Conservation (phyloP, 2,113 vertebrate genomes). For the Chloropsis cyanopogon region DNA sequence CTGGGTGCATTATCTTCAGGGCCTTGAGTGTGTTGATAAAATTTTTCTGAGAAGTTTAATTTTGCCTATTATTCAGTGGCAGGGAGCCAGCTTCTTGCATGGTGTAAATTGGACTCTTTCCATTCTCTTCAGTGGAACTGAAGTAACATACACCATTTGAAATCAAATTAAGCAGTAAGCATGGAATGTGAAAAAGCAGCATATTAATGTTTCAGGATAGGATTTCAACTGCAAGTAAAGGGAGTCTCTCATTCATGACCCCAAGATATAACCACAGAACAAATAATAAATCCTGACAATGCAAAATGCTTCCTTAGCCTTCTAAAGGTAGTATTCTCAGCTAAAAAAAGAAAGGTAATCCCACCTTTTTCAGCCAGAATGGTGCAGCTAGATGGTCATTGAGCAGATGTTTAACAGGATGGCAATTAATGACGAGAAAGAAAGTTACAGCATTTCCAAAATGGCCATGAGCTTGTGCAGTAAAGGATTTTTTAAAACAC, state of each 20-base stretch:
- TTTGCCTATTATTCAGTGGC: slow-evolving; percentile 23
- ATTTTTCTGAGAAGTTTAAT: slow-evolving; percentile 24
- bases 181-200: slow-evolving; percentile 32
- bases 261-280: not conserved
- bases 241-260: not conserved
- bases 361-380: not conserved
- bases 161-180: slow-evolving; percentile 47
- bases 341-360: not conserved
- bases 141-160: slow-evolving; percentile 41
- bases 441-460: not conserved
- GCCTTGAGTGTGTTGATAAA: not conserved
- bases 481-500: not conserved
- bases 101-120: slow-evolving; percentile 18
- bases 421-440: not conserved
- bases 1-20: not conserved
- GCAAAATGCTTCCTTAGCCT: not conserved
- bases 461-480: not conserved
- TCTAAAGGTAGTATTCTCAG: not conserved
- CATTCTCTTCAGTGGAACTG: not conserved
- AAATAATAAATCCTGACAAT: not conserved
- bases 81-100: not conserved
- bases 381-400: not conserved
- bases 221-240: slow-evolving; percentile 17
- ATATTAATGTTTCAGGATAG: not conserved
- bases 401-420: not conserved